A percentile compares a stretch with the other conserved stretches of the same genome.
Evolutionary conservation across 2,888 invertebrate species (phyloP).

Genomic region (Philereme vetulata): DNA sequence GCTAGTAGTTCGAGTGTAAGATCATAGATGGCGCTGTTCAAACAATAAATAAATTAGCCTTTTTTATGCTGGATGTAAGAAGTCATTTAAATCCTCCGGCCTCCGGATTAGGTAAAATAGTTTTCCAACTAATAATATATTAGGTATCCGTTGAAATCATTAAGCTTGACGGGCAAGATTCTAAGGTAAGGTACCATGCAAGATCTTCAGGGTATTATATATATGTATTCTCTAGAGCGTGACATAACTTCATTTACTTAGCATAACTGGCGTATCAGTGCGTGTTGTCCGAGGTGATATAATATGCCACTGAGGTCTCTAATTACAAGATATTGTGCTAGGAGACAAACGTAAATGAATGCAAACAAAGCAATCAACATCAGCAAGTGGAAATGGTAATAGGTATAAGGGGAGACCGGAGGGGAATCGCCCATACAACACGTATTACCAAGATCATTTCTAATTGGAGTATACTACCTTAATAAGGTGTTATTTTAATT

Average conservation of each 20-base stretch:
- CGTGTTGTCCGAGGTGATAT: no score
- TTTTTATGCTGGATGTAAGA: neutral
- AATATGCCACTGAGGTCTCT: no score
- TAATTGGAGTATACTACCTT: no score
- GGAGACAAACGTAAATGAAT: no score
- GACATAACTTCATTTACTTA: neutral
- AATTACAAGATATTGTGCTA: no score
- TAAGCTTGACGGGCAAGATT: neutral
- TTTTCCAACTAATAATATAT: neutral
- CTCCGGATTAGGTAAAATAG: neutral
- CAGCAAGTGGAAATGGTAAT: no score
- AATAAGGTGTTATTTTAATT: no score
- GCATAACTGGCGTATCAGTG: neutral
- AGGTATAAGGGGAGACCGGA: no score
- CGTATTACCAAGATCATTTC: no score
- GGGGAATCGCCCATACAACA: no score
- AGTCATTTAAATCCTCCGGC: neutral
- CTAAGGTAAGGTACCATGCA: neutral
- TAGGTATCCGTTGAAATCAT: neutral
- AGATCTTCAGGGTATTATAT: no score
- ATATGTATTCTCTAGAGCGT: neutral
- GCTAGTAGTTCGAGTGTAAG: conserved; percentile 16
- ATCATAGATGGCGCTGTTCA: conserved; percentile 38
- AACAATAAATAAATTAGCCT: neutral
- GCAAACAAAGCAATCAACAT: no score